phyloP scores from a whole-genome alignment of 2,888 invertebrate species.

The Macropis europaea region DNA sequence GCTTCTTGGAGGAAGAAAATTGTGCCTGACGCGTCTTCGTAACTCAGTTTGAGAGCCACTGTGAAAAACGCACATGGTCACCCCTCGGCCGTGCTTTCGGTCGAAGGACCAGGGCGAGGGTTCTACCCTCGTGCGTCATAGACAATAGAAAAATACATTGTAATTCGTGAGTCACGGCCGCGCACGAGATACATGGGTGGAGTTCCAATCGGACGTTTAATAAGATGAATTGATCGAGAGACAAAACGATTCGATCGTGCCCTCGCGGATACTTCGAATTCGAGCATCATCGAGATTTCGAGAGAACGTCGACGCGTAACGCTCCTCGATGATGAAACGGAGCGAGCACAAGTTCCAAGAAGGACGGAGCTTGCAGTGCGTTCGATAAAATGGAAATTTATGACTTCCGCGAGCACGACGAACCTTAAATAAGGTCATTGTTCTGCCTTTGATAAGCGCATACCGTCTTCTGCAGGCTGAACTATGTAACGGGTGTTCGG shows the following conservation, averaged over 20 bases:
- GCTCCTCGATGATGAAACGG: conserved; percentile 8
- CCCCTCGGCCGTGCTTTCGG: conserved; percentile 32
- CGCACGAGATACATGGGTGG: conserved; percentile 20
- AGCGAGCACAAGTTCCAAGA: conserved; percentile 21
- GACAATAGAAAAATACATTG: conserved; percentile 50
- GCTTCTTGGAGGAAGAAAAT: not conserved
- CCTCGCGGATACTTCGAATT: not conserved
- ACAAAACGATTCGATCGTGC: no score
- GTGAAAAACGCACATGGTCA: conserved; percentile 38
- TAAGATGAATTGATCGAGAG: no score
- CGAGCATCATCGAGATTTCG: no score
- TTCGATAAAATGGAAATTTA: conserved; percentile 53
- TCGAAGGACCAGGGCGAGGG: conserved; percentile 43
- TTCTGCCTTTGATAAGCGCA: conserved; percentile 17
- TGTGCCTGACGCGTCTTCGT: not conserved
- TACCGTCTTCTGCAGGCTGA: no score
- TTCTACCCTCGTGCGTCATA: conserved; percentile 47
- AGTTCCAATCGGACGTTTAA: not conserved
- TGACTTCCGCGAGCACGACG: conserved; percentile 40
- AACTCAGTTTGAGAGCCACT: conserved; percentile 53
- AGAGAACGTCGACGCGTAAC: conserved; percentile 1
- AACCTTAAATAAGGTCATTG: conserved; percentile 45
- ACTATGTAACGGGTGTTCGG: no score
- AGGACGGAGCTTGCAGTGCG: conserved; percentile 4
- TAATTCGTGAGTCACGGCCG: conserved; percentile 57